Conservation (phyloP, 2,113 vertebrate species). For the Cephalopholis sonnerati region DNA sequence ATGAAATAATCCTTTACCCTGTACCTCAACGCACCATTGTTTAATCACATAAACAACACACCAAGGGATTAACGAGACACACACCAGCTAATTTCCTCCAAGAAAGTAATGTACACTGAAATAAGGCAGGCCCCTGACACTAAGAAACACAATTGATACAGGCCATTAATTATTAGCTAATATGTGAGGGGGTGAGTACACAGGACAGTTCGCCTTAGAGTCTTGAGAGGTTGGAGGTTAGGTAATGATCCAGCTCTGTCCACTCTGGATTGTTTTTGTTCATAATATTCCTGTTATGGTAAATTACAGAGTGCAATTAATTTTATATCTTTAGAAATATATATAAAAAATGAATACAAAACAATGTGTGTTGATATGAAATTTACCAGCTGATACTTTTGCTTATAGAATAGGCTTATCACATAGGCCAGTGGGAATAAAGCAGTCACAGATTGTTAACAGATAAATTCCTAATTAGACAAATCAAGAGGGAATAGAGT, state of each 20-base stretch:
- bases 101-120: neutral
- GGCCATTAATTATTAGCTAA: neutral
- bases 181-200: neutral
- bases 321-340: neutral
- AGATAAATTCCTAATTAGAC: neutral
- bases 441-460: neutral
- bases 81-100: neutral
- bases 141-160: constrained; percentile 3
- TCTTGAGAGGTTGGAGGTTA: constrained; percentile 13
- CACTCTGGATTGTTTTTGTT: constrained; percentile 11
- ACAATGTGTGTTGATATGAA: neutral
- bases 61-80: neutral
- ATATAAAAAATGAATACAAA: neutral
- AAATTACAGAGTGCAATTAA: neutral
- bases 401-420: neutral
- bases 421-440: neutral
- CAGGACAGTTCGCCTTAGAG: neutral
- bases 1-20: neutral
- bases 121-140: neutral
- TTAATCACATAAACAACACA: neutral
- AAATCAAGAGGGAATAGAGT: neutral
- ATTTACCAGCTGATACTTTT: neutral
- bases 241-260: constrained; percentile 1
- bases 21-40: neutral
- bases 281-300: constrained; percentile 12